Conservation (phyloP, 2,113 vertebrate species). For the Trematocara marginatum region DNA sequence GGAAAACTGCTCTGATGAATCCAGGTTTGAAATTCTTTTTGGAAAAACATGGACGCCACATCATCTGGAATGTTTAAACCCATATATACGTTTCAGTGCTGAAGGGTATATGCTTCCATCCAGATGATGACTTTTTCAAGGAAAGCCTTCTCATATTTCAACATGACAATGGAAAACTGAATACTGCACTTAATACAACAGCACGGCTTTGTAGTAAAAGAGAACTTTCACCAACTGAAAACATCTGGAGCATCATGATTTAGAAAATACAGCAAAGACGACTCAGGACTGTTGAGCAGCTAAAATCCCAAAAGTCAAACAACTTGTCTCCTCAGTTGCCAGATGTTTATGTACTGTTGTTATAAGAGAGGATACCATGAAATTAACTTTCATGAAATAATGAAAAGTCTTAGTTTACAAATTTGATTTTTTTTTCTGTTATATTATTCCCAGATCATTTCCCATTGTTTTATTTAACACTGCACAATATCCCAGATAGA, state of each 20-base stretch:
- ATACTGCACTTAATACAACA: neutral
- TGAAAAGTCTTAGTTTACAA: neutral
- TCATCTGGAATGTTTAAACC: neutral
- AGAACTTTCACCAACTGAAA: neutral
- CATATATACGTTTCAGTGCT: neutral
- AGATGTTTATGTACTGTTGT: neutral
- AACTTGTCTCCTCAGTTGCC: neutral
- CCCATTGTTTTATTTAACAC: neutral
- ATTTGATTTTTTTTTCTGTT: neutral
- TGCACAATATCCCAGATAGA: neutral
- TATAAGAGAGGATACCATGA: neutral
- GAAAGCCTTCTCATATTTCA: neutral
- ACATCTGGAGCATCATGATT: neutral
- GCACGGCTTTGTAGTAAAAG: neutral
- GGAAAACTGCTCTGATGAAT: neutral
- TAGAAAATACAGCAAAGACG: neutral
- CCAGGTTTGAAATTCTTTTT: neutral
- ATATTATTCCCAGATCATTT: neutral
- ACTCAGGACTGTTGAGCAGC: neutral
- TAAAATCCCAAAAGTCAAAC: neutral
- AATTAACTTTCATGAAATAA: neutral
- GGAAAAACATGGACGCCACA: neutral
- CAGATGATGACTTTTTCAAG: neutral
- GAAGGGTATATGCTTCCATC: neutral
- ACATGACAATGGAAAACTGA: neutral